Percentiles rank a stretch among this genome's conserved stretches.
Conservation (phyloP, 2,888 invertebrate species). For the Hymenopus coronatus region DNA sequence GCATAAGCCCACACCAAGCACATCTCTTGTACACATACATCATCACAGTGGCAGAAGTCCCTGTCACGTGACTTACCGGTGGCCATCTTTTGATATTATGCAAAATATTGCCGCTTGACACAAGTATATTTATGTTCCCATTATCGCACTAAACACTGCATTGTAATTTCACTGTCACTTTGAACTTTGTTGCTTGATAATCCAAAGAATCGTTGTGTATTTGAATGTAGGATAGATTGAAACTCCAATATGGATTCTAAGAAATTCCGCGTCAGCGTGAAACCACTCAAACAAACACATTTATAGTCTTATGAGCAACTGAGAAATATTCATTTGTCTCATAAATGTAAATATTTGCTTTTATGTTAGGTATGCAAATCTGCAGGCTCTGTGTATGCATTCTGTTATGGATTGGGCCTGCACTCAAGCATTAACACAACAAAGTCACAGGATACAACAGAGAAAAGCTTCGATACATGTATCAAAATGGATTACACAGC, state of each 20-base stretch:
- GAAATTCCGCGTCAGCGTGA: neutral
- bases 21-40: neutral
- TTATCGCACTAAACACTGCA: neutral
- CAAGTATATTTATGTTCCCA: neutral
- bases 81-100: neutral
- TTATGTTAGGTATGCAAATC: too few species aligned
- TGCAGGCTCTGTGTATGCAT: too few species aligned
- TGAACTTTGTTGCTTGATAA: neutral
- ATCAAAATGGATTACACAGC: too few species aligned
- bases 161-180: neutral
- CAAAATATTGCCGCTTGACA: neutral
- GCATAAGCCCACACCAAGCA: neutral
- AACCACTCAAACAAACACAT: neutral
- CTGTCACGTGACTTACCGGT: neutral
- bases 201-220: neutral
- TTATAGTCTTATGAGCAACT: too few species aligned
- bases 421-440: too few species aligned
- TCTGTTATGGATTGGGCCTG: too few species aligned
- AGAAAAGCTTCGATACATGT: too few species aligned
- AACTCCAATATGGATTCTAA: neutral
- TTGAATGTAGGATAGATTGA: neutral
- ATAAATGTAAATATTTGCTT: too few species aligned
- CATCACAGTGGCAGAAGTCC: neutral
- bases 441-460: too few species aligned
- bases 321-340: too few species aligned